A percentile compares a stretch with the other conserved stretches of the same genome.
These are phyloP conservation scores for Galeopsomyia nigrocyanea DNA, from an alignment of 2,888 invertebrate species.

Conservation along the genomic window DNA sequence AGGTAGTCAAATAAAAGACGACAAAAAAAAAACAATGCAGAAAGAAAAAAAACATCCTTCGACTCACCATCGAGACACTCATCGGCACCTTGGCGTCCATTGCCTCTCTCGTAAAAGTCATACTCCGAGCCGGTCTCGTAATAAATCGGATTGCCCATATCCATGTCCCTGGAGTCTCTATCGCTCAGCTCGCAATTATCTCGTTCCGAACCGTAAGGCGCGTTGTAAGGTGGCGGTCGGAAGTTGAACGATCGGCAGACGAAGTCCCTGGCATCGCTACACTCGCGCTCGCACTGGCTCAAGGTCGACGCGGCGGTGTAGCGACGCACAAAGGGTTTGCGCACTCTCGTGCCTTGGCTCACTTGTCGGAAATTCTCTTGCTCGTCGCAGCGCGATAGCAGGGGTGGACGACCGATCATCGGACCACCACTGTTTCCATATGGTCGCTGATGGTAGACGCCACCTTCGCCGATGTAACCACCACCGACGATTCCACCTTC, in stretches of 20 bases:
- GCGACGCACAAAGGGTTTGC: slow-evolving; percentile 82
- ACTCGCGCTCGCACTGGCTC: slow-evolving; percentile 85
- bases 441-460: slow-evolving; percentile 61
- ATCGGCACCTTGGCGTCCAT: slow-evolving; percentile 78
- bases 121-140: slow-evolving; percentile 88
- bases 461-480: slow-evolving; percentile 63
- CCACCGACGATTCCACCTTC: slow-evolving; percentile 66
- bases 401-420: slow-evolving; percentile 68
- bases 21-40: not conserved
- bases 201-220: slow-evolving; percentile 76
- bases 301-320: slow-evolving; percentile 81
- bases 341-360: slow-evolving; percentile 82
- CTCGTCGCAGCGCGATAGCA: slow-evolving; percentile 81
- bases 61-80: slow-evolving; percentile 88
- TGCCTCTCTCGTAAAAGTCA: slow-evolving; percentile 86
- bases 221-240: slow-evolving; percentile 75
- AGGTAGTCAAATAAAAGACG: not conserved
- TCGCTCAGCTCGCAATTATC: slow-evolving; percentile 94
- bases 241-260: slow-evolving; percentile 83
- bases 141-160: slow-evolving; percentile 86
- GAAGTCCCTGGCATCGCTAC: slow-evolving; percentile 81
- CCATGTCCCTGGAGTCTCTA: slow-evolving; percentile 85
- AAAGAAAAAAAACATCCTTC: not conserved
- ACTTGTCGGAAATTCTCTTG: slow-evolving; percentile 87
- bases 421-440: slow-evolving; percentile 66